phyloP scores from a whole-genome alignment of 2,113 vertebrate species.

The Phainopepla nitens region DNA sequence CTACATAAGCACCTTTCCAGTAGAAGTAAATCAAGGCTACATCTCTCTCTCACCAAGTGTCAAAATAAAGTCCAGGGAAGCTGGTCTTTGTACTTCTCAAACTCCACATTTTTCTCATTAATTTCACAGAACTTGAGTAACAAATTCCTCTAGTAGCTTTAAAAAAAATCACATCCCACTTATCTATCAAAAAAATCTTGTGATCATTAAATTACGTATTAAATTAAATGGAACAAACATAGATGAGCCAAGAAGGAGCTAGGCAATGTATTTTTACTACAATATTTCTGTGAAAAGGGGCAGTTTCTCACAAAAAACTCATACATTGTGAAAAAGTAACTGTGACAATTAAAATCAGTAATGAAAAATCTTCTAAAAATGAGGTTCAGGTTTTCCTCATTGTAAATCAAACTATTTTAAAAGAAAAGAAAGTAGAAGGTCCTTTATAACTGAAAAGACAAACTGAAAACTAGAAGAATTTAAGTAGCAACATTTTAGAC shows the following conservation, averaged over 20 bases:
- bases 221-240: not conserved
- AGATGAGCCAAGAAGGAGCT: not conserved
- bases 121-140: not conserved
- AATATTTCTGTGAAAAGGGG: not conserved
- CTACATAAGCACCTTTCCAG: not conserved
- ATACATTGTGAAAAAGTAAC: not conserved
- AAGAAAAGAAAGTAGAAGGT: not conserved
- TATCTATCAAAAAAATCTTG: not conserved
- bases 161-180: not conserved
- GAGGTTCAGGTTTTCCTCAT: not conserved
- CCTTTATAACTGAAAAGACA: not conserved
- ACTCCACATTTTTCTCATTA: conserved; percentile 20
- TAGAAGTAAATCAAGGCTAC: not conserved
- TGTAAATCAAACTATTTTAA: not conserved
- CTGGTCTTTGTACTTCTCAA: not conserved
- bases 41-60: not conserved
- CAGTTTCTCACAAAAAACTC: not conserved
- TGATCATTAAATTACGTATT: not conserved
- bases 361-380: not conserved
- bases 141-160: not conserved
- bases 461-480: not conserved
- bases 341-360: not conserved
- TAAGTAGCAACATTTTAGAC: not conserved
- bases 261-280: not conserved
- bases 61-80: not conserved